Evolutionary conservation across 37 sponge, comb jelly and placozoan species (phyloP).

Genomic region (Cliona cf. orientalis): DNA sequence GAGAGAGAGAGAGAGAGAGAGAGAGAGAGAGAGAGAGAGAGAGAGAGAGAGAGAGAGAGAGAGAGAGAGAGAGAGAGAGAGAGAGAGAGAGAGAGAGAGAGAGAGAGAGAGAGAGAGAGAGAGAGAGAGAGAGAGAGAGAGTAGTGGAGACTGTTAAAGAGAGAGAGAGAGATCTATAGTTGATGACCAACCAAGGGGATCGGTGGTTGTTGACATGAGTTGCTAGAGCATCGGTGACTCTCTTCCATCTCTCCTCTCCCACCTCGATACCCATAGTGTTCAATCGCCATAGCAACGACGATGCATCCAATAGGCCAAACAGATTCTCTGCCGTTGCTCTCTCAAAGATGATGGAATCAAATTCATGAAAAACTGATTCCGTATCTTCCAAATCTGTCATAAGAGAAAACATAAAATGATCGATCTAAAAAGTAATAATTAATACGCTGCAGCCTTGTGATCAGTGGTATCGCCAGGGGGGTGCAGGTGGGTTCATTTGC

Average conservation of each 20-base stretch:
- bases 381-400: constrained; percentile 45
- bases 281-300: constrained; percentile 87
- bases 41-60: neutral
- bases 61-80: constrained; percentile 33
- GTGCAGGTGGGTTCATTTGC: too few relatives aligned
- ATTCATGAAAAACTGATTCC: constrained; percentile 48
- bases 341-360: constrained; percentile 42
- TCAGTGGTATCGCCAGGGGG: too few relatives aligned
- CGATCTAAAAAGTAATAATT: neutral
- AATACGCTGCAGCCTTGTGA: too few relatives aligned
- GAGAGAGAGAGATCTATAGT: neutral
- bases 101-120: constrained; percentile 39
- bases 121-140: neutral
- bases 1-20: constrained; percentile 16
- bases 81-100: constrained; percentile 31
- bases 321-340: constrained; percentile 28
- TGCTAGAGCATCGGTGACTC: constrained; percentile 25
- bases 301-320: constrained; percentile 65
- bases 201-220: constrained; percentile 9
- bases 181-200: constrained; percentile 34
- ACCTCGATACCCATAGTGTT: constrained; percentile 46
- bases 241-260: constrained; percentile 64
- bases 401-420: neutral
- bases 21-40: too few relatives aligned
- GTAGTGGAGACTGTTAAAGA: neutral